Percentiles rank a stretch among this genome's conserved stretches.
Conservation (phyloP, 2,113 vertebrate genomes). For the Herpetotheres cachinnans region DNA sequence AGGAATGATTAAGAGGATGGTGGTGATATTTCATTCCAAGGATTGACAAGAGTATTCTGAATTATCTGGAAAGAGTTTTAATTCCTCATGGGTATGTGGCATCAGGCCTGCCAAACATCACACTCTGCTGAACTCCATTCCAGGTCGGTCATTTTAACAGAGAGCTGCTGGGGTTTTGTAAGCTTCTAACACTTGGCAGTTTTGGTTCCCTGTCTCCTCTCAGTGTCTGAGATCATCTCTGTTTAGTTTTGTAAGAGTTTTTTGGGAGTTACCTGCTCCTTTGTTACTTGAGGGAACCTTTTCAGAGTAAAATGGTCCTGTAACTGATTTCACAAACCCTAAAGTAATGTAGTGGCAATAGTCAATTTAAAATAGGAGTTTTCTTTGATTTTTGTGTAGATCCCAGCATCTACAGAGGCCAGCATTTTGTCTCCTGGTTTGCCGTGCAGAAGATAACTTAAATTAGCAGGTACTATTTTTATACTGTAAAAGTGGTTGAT, state of each 20-base stretch:
- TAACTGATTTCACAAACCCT: neutral
- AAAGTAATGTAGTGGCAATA: neutral
- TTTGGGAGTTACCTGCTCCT: neutral
- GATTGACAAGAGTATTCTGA: neutral
- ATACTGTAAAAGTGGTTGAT: neutral
- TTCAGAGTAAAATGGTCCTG: neutral
- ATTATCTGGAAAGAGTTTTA: neutral
- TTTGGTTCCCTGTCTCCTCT: neutral
- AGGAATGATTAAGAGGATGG: neutral
- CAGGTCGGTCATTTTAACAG: neutral
- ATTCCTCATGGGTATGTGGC: neutral
- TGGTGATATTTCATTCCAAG: neutral
- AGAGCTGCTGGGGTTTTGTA: neutral
- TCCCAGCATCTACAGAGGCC: neutral
- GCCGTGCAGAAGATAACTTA: neutral
- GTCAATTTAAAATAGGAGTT: neutral
- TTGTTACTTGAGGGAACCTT: neutral
- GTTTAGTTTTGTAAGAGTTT: neutral
- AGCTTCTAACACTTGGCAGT: neutral
- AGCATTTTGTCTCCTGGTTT: neutral
- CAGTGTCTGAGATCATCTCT: neutral
- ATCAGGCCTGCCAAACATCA: accelerated
- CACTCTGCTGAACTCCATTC: accelerated
- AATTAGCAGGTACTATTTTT: neutral
- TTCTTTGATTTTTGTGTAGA: neutral